Base-by-base conservation (phyloP, 2,797 vertebrate species). In the Silurus lanzhouensis region DNA sequence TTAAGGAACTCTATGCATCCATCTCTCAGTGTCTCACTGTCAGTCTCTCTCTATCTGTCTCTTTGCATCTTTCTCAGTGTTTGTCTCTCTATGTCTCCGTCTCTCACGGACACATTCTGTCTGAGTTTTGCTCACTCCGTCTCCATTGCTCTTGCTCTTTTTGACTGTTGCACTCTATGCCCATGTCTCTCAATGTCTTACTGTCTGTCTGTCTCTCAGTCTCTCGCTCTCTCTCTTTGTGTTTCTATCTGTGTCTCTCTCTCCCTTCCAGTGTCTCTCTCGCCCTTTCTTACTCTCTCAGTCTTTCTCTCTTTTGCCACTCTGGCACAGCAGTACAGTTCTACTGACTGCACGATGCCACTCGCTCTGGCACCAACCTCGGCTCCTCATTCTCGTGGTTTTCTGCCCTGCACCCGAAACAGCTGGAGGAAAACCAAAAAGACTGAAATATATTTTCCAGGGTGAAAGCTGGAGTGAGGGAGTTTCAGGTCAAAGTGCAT, bases 401-500 rank as follows among this genome's bases (percentile, higher is more conserved):
- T 88, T 83, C 72, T 1, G 22, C 19, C 27, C 55, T 38, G 15
- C 17, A 44, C 80, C 60, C 38, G n/a, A 27, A 86, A n/a, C 85
- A 76, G 75, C 48, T 85, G 84, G 86, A 80, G 19, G 17, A 67
- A 84, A 83, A 79, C 46, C 5, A 46, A 46, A 57, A 19, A 81
- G 27, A 66, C 79, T 64, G 79, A 25, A 81, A 77, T 64, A 76
- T 68, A 81, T 84, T 86, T 75, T 82, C 72, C 48, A 13, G 68
- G 64, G 48, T 83, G 48, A 88, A 74, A 1, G 15, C 38, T 81
- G 74, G 48, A 52, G 48, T 79, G 79, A 44, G 22, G 13, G 81
- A 82, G 85, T 81, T 83, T 85, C 80, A 89, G 83, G 85, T 85
- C 85, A 81, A 86, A 89, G 81, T 81, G 86, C 81, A 83, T 82